Evolutionary conservation across 2,797 vertebrate species (phyloP).

Genomic region (Pangasius larnaudii): DNA sequence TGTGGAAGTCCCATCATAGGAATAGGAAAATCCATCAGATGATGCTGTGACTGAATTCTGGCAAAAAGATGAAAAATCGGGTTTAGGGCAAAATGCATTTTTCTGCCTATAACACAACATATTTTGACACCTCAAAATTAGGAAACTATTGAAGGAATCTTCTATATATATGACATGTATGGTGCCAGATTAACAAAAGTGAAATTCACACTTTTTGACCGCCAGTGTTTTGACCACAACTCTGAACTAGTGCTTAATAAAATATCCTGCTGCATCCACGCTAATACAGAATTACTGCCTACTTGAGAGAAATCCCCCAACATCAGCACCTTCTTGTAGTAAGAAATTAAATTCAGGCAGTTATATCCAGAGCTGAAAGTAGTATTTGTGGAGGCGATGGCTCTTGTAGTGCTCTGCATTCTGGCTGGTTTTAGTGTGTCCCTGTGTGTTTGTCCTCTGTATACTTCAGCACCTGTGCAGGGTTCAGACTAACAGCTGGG

Average conservation of each 20-base stretch:
- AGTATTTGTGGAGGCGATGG: constrained; percentile 7
- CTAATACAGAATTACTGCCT: constrained; percentile 13
- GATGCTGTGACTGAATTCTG: background rate
- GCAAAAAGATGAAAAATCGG: background rate
- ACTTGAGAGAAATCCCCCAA: background rate
- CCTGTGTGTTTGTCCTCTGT: constrained; percentile 44
- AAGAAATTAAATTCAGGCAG: background rate
- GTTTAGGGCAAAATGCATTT: background rate
- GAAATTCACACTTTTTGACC: background rate
- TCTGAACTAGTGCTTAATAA: background rate
- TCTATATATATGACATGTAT: background rate
- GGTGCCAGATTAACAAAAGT: background rate
- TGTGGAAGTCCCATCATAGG: background rate
- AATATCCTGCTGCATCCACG: background rate
- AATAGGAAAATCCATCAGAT: background rate
- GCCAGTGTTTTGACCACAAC: background rate
- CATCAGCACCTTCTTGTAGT: constrained; percentile 1
- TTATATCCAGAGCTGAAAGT: constrained; percentile 10
- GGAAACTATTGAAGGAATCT: background rate
- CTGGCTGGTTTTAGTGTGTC: constrained; percentile 20
- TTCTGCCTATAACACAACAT: background rate
- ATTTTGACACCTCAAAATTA: background rate
- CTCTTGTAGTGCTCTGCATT: constrained; percentile 19
- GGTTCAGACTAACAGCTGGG: constrained; percentile 54
- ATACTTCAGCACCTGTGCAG: constrained; percentile 50